A percentile compares a stretch with the other conserved stretches of the same genome.
Evolutionary conservation across 2,113 vertebrate species (phyloP).

Genomic region (Gnathonemus longibarbis): DNA sequence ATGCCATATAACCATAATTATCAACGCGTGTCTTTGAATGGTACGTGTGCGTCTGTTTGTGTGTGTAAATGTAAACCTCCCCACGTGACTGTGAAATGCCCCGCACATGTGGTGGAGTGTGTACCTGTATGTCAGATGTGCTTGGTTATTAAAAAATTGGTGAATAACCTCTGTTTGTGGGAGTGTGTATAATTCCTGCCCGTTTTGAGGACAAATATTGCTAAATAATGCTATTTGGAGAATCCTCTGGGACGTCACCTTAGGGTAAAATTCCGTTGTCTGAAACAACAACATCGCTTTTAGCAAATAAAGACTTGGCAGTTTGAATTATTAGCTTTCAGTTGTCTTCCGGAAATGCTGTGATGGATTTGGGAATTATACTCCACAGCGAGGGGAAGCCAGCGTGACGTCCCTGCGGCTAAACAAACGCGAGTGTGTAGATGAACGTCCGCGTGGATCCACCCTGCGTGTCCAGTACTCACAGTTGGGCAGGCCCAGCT

Average conservation of each 20-base stretch:
- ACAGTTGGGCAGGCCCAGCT: slow-evolving; percentile 91
- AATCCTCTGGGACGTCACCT: neutral
- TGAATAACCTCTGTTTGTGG: neutral
- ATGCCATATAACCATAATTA: neutral
- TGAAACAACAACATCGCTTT: neutral
- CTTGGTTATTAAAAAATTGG: neutral
- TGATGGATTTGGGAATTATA: neutral
- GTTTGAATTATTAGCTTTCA: neutral
- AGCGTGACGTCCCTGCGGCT: neutral
- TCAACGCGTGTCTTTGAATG: neutral
- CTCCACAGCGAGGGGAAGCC: neutral
- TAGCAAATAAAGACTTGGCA: neutral
- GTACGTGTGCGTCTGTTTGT: neutral
- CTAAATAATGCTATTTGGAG: neutral
- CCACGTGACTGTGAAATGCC: neutral
- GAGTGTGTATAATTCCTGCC: neutral
- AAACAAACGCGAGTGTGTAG: neutral
- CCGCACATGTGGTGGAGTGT: neutral
- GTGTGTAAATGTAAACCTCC: neutral
- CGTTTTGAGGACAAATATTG: neutral
- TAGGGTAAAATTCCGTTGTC: neutral
- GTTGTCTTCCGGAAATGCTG: neutral
- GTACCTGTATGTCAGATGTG: neutral
- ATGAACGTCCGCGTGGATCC: neutral
- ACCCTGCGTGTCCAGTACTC: slow-evolving; percentile 47